Base-by-base conservation (phyloP, 2,113 vertebrate species). In the Sebastes fasciatus region DNA sequence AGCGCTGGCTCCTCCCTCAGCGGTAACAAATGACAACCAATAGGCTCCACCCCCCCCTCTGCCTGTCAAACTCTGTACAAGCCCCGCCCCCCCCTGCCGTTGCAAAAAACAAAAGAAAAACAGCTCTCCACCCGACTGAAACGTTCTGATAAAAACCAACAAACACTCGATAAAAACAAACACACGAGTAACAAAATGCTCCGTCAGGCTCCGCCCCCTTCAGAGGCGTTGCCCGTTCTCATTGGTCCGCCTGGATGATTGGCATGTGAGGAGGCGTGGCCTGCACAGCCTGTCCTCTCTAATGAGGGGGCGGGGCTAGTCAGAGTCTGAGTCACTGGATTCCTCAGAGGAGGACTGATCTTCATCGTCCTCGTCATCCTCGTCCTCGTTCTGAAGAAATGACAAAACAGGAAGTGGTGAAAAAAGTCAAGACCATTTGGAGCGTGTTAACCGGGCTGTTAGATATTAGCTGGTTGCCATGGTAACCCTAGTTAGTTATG, bases 301-400 rank as follows among this genome's bases (percentile, higher is more conserved):
- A 90, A 77, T 79, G 77, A 86, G 84, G 73, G 77, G 86, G 90
- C 55, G 66, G 86, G 34, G 80, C 90, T 95, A 96, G 79, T 96
- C 95, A 0, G 95, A 93, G 74, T 95, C 95, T 0, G 94, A 94
- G 62, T 95, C 94, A 45, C 93, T 95, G 77, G 93, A 94, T 69
- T 95, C 95, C 43, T 95, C 95, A 0, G 94, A 91, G 14, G 95
- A 95, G 26, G 85, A 90, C 88, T 94, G 90, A 26, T 94, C 93
- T 72, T 93, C 95, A 0, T 94, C 95, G 0, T 94, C 94, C 7
- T 92, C 93, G 1, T 94, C 94, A 6, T 91, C 92, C 7, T 93
- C 94, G 0, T 95, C 94, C 0, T 94, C 94, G 1, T 96, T 94
- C 95, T 95, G 87, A 46, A 34, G 34, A 34, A 34, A 34, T 34